Evolutionary conservation across 2,888 invertebrate species (phyloP), one percentile per base, ranked within the genome.

Genomic region (Ennomos erosarius): DNA sequence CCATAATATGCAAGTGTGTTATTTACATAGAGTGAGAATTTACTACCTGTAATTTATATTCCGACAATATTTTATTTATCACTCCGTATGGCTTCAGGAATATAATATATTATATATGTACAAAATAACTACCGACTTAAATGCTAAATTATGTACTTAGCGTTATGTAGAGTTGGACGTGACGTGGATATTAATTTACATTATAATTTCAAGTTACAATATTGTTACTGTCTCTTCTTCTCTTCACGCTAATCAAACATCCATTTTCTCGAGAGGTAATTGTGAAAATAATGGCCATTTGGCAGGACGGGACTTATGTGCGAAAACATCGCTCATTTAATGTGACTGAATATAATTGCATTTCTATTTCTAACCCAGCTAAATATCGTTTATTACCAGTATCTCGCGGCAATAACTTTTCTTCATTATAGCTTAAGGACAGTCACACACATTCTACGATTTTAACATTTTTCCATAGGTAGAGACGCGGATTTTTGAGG

Each of bases 231-330:
- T 26, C 26, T 3, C n/a, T n/a, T n/a, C n/a, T n/a, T n/a, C 67
- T 69, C 67, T 80, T 76, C 75, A 76, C 71, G 75, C 71, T 73
- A 74, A 76, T 79, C 73, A 78, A 79, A 75, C 66, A 71, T 38
- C 62, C 67, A 75, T 80, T 78, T 78, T 75, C 72, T 72, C 57
- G 64, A 65, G 59, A 68, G 10, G 74, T 72, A 74, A 79, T 77
- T 75, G 75, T 69, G 71, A 77, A 76, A 75, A 74, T 80, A 76
- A 77, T 71, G 71, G 70, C 61, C 64, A 51, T 59, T 51, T 59
- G 47, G 16, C 46, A n/a, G 26, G 43, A 37, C 5, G 36, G 42
- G 46, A 8, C 45, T 13, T 47, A 66, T 66, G 67, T 71, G 70
- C 65, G 64, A 71, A 70, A 73, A 70, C 76, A 77, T 81, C 73